A percentile compares a stretch with the other conserved stretches of the same genome.
These are phyloP conservation scores for Pegoplata infirma DNA, from an alignment of 2,888 invertebrate genomes.

Conservation along the genomic window DNA sequence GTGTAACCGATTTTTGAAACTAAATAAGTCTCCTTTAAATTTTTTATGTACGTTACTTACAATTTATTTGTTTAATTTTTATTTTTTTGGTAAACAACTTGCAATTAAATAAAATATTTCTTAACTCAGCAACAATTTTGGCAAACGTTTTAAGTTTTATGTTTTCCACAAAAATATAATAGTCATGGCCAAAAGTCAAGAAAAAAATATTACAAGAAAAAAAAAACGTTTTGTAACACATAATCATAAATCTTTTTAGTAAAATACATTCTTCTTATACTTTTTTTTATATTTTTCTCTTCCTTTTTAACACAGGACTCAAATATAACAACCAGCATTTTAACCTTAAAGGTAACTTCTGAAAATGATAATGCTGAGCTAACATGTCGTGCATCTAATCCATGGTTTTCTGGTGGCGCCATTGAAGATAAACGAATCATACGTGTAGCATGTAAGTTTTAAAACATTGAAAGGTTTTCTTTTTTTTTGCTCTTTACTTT, in stretches of 20 bases:
- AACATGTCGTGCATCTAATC: constrained; percentile 91
- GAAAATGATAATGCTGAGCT: constrained; percentile 91
- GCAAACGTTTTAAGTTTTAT: constrained; percentile 24
- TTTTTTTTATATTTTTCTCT: too few species aligned
- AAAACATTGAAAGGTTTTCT: constrained; percentile 31
- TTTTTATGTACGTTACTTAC: not conserved
- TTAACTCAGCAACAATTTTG: constrained; percentile 32
- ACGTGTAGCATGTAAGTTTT: constrained; percentile 90
- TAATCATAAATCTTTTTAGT: constrained; percentile 41
- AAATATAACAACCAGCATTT: constrained; percentile 85
- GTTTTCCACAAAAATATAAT: too few species aligned
- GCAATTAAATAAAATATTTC: not conserved
- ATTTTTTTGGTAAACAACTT: not conserved
- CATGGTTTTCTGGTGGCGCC: constrained; percentile 89
- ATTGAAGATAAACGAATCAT: constrained; percentile 88
- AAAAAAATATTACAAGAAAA: too few species aligned
- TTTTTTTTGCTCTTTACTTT: constrained; percentile 4
- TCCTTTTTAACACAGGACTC: constrained; percentile 70
- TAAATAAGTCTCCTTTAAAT: too few species aligned
- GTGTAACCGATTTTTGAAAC: too few species aligned
- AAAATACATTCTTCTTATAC: not conserved
- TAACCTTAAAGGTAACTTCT: constrained; percentile 86
- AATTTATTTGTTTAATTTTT: not conserved
- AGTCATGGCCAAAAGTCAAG: constrained; percentile 47
- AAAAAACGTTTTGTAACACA: constrained; percentile 32